A percentile compares a stretch with the other conserved stretches of the same genome.
Conservation (phyloP, 2,888 invertebrate genomes). For the Pediacus dermestoides region DNA sequence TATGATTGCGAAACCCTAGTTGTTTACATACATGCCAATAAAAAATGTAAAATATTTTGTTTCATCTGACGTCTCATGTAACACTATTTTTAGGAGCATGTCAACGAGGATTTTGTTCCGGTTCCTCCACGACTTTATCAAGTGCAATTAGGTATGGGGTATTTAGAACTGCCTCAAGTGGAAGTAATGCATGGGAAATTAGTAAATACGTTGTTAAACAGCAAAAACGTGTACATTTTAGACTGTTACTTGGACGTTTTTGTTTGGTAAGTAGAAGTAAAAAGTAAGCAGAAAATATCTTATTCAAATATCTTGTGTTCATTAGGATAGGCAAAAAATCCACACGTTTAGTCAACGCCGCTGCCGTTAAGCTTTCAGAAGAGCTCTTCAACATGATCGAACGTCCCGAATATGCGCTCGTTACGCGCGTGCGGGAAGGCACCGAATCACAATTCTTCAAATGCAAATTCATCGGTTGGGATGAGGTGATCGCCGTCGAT, state of each 20-base stretch:
- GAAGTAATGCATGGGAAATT: conserved; percentile 74
- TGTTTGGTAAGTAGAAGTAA: conserved; percentile 69
- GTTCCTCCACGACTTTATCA: conserved; percentile 79
- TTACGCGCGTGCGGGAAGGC: conserved; percentile 88
- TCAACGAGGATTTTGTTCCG: conserved; percentile 63
- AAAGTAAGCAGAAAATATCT: neutral
- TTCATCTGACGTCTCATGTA: too few relatives aligned
- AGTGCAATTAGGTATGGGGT: conserved; percentile 97
- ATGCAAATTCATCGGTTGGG: conserved; percentile 96
- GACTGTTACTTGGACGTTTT: conserved; percentile 93
- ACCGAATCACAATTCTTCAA: conserved; percentile 93
- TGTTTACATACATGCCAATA: too few relatives aligned
- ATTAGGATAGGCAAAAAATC: conserved; percentile 96
- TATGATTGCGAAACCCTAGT: too few relatives aligned
- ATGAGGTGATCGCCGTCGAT: conserved; percentile 98
- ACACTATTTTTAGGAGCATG: conserved; percentile 67
- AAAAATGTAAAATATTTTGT: conserved; percentile 11
- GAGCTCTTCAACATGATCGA: conserved; percentile 94
- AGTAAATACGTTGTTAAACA: conserved; percentile 73
- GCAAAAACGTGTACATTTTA: conserved; percentile 92
- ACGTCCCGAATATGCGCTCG: conserved; percentile 80
- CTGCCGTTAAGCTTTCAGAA: conserved; percentile 94
- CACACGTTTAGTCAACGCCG: conserved; percentile 88
- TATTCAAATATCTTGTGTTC: conserved; percentile 16
- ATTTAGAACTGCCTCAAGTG: conserved; percentile 94